Conservation (phyloP, 2,113 vertebrate species). For the Taurulus bubalis region DNA sequence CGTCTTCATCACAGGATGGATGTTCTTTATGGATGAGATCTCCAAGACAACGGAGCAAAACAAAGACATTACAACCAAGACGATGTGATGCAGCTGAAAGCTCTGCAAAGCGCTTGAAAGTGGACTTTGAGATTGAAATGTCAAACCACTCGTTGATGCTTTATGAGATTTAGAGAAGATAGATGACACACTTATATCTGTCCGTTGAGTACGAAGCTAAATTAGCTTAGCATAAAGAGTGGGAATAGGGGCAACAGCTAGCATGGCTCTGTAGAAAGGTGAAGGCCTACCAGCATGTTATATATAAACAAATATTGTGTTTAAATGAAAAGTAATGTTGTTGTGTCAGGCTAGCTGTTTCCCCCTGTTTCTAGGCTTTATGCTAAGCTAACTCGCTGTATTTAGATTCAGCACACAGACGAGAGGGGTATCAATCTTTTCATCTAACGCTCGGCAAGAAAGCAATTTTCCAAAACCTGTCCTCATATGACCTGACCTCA, state of each 20-base stretch:
- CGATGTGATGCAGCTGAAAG: neutral
- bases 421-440: neutral
- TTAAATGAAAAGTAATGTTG: neutral
- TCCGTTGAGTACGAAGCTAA: neutral
- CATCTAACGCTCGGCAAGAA: neutral
- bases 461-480: neutral
- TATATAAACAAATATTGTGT: neutral
- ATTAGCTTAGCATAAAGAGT: neutral
- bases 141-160: too few relatives aligned
- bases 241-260: neutral
- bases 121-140: neutral
- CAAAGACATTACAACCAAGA: too few relatives aligned
- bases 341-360: neutral
- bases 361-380: neutral
- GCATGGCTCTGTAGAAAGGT: neutral
- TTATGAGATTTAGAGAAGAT: too few relatives aligned
- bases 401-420: neutral
- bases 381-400: neutral
- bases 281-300: neutral
- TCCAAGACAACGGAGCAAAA: neutral
- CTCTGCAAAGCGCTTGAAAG: neutral
- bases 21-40: neutral
- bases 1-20: neutral
- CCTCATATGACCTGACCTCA: too few relatives aligned
- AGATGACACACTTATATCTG: neutral